Evolutionary conservation across 2,888 invertebrate species (phyloP).

Genomic region (Atethmia centrago): DNA sequence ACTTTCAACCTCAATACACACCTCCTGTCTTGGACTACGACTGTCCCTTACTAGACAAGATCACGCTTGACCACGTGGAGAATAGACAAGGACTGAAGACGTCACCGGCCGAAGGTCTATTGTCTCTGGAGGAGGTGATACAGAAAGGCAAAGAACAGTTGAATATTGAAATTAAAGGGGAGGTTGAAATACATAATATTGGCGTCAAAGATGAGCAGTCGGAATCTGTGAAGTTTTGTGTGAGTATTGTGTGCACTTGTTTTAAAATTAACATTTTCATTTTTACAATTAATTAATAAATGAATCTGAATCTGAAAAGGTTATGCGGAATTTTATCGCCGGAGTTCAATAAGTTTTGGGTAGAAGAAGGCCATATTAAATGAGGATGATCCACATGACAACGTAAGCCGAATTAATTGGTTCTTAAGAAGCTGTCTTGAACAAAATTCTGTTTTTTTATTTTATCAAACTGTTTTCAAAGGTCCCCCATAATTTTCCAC

Average conservation of each 20-base stretch:
- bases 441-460: too few relatives aligned
- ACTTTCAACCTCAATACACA: constrained; percentile 91
- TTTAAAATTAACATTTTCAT: too few relatives aligned
- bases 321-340: too few relatives aligned
- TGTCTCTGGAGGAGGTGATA: constrained; percentile 89
- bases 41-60: constrained; percentile 91
- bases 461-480: too few relatives aligned
- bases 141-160: constrained; percentile 92
- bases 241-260: constrained; percentile 70
- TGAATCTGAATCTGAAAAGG: too few relatives aligned
- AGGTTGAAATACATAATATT: constrained; percentile 93
- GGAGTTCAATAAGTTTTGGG: too few relatives aligned
- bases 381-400: too few relatives aligned
- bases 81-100: constrained; percentile 76
- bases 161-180: constrained; percentile 92
- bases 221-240: constrained; percentile 79
- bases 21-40: constrained; percentile 91
- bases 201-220: constrained; percentile 77
- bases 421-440: too few relatives aligned
- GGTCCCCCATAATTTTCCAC: too few relatives aligned
- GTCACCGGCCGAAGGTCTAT: constrained; percentile 88
- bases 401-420: too few relatives aligned
- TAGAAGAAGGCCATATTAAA: too few relatives aligned
- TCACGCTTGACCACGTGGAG: constrained; percentile 85
- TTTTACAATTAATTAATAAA: too few relatives aligned